phyloP scores from a whole-genome alignment of 2,888 invertebrate species.

The Drosophila macrospina region DNA sequence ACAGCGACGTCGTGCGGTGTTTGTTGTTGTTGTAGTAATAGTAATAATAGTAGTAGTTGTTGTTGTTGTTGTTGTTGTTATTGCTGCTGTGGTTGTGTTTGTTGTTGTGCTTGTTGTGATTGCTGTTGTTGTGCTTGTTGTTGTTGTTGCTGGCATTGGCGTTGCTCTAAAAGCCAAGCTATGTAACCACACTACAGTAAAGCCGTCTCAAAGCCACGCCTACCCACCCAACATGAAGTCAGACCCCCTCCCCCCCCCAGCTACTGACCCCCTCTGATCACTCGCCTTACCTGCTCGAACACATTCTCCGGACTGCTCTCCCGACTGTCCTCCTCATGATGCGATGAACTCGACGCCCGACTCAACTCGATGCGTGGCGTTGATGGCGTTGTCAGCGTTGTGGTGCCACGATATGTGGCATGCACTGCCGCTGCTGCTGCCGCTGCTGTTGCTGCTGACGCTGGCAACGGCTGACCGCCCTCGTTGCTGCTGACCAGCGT shows the following conservation, averaged over 20 bases:
- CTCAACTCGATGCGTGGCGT: slow-evolving; percentile 96
- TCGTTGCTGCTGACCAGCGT: slow-evolving; percentile 76
- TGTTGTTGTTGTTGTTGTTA: slow-evolving; percentile 10
- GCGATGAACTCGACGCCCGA: slow-evolving; percentile 94
- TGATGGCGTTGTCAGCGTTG: slow-evolving; percentile 87
- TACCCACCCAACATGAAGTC: neutral
- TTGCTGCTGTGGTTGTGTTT: slow-evolving; percentile 11
- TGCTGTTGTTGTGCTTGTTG: too few relatives aligned
- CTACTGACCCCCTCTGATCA: neutral
- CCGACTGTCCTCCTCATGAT: slow-evolving; percentile 91
- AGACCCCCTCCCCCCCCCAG: too few relatives aligned
- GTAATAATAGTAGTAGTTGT: slow-evolving; percentile 11
- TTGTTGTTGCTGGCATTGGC: slow-evolving; percentile 22
- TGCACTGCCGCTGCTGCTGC: neutral
- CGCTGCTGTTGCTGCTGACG: neutral
- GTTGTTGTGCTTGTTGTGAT: slow-evolving; percentile 17
- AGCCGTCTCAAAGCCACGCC: slow-evolving; percentile 6
- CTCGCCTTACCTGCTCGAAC: slow-evolving; percentile 88
- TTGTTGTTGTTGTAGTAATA: neutral
- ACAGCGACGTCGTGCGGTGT: slow-evolving; percentile 31
- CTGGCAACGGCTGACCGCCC: slow-evolving; percentile 67
- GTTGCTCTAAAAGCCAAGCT: slow-evolving; percentile 54
- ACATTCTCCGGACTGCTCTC: slow-evolving; percentile 95
- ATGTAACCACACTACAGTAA: slow-evolving; percentile 12
- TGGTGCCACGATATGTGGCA: slow-evolving; percentile 59